These are phyloP conservation scores for Drosophila parthenogenetica DNA, from an alignment of 2,888 invertebrate genomes.

Conservation along the genomic window DNA sequence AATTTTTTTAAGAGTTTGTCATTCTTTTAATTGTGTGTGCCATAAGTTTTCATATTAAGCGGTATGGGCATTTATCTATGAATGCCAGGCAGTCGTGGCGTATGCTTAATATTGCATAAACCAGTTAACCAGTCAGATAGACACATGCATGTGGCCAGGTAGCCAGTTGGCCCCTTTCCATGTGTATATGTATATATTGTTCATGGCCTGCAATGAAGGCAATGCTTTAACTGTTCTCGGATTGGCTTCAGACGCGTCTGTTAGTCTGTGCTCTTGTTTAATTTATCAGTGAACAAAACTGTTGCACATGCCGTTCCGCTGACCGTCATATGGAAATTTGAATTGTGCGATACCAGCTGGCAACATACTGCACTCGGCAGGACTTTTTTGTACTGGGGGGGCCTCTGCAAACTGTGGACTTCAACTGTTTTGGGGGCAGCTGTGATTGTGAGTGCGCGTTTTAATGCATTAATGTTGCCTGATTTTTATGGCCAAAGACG, in stretches of 20 bases:
- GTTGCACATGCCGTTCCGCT: constrained; percentile 63
- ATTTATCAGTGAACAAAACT: constrained; percentile 74
- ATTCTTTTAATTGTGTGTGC: constrained; percentile 58
- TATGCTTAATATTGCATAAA: constrained; percentile 74
- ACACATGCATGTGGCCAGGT: constrained; percentile 47
- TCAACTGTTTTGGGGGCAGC: constrained; percentile 29
- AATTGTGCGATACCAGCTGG: constrained; percentile 32
- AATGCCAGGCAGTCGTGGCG: constrained; percentile 66
- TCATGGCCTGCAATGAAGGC: constrained; percentile 68
- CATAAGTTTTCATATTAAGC: constrained; percentile 75
- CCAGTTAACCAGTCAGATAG: constrained; percentile 44
- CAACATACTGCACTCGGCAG: not conserved
- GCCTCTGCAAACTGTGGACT: constrained; percentile 8
- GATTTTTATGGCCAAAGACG: constrained; percentile 55
- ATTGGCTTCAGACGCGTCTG: constrained; percentile 45
- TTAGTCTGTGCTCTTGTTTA: constrained; percentile 59
- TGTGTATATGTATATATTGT: constrained; percentile 30
- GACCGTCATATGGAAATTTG: constrained; percentile 53
- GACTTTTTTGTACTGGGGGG: no score
- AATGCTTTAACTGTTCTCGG: constrained; percentile 59
- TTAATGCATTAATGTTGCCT: constrained; percentile 76
- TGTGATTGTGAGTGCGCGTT: constrained; percentile 59
- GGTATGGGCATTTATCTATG: constrained; percentile 71
- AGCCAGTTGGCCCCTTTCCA: constrained; percentile 40
- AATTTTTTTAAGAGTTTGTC: constrained; percentile 3